Evolutionary conservation across 1,140 invertebrate species (phyloP).

Genomic region (Eupristina koningsbergeri): DNA sequence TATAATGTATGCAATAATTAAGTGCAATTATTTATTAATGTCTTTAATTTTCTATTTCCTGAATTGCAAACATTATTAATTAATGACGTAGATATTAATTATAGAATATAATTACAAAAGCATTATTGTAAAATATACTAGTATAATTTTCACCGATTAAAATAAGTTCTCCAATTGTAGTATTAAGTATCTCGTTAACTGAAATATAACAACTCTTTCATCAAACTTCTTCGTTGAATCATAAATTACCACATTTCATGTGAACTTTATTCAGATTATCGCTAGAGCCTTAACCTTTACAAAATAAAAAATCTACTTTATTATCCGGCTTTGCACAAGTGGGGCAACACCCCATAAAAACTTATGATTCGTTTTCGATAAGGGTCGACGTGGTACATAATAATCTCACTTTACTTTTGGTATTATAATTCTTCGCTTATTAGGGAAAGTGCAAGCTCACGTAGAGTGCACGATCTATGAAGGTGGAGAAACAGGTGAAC

Average conservation of each 20-base stretch:
- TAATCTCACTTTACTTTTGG: neutral
- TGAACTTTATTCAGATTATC: neutral
- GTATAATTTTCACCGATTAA: too few species aligned
- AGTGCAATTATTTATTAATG: too few species aligned
- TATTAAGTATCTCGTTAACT: neutral
- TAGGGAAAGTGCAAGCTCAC: constrained; percentile 50
- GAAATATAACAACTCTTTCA: neutral
- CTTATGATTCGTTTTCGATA: constrained; percentile 22
- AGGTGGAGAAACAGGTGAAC: constrained; percentile 60
- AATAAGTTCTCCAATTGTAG: too few species aligned
- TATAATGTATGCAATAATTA: too few species aligned
- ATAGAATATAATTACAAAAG: too few species aligned
- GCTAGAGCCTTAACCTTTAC: neutral
- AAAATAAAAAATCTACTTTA: neutral
- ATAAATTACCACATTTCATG: neutral
- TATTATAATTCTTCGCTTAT: constrained; percentile 17
- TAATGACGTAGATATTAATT: too few species aligned
- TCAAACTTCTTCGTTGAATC: neutral
- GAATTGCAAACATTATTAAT: too few species aligned
- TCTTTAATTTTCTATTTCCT: too few species aligned
- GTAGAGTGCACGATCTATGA: constrained; percentile 70
- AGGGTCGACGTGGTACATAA: neutral
- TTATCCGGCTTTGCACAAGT: neutral
- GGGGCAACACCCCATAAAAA: neutral
- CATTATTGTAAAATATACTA: too few species aligned